These are phyloP conservation scores for Polypedilum vanderplanki DNA, from an alignment of 1,140 invertebrate genomes.

Conservation along the genomic window DNA sequence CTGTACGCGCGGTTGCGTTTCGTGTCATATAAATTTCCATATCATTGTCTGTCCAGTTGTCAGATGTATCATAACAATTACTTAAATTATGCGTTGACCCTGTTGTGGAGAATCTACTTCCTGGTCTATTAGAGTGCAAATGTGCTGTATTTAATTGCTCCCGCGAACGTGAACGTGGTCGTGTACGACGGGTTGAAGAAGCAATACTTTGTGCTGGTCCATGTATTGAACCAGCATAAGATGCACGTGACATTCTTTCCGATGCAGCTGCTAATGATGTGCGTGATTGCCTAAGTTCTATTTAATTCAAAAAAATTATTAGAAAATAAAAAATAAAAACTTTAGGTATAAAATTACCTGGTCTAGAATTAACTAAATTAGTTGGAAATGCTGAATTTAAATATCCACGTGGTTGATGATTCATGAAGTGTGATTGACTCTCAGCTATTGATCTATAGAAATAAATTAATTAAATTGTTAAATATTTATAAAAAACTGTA, in stretches of 20 bases:
- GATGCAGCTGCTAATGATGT: slow-evolving; percentile 72
- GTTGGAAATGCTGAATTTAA: slow-evolving; percentile 61
- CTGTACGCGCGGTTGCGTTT: slow-evolving; percentile 77
- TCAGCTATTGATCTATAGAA: slow-evolving; percentile 60
- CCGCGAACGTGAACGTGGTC: slow-evolving; percentile 56
- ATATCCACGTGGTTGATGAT: slow-evolving; percentile 65
- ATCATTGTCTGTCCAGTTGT: slow-evolving; percentile 92
- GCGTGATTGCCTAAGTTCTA: slow-evolving; percentile 68
- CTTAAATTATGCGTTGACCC: slow-evolving; percentile 72
- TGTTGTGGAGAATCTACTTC: slow-evolving; percentile 60
- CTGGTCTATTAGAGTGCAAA: slow-evolving; percentile 49
- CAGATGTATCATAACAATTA: slow-evolving; percentile 77
- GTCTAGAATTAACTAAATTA: slow-evolving; percentile 68
- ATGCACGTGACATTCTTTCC: slow-evolving; percentile 66
- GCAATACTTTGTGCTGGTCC: slow-evolving; percentile 46
- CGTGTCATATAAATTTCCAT: slow-evolving; percentile 92
- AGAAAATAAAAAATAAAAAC: background rate
- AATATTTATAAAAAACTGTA: background rate
- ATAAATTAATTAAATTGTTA: slow-evolving; percentile 37
- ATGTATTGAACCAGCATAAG: slow-evolving; percentile 54
- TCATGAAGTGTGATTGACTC: slow-evolving; percentile 77
- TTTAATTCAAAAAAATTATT: background rate
- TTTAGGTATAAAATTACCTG: slow-evolving; percentile 49
- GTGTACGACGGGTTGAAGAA: slow-evolving; percentile 57
- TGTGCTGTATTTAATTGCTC: slow-evolving; percentile 46